Evolutionary conservation across 2,888 invertebrate species (phyloP).

Genomic region (Drosophila mimica): DNA sequence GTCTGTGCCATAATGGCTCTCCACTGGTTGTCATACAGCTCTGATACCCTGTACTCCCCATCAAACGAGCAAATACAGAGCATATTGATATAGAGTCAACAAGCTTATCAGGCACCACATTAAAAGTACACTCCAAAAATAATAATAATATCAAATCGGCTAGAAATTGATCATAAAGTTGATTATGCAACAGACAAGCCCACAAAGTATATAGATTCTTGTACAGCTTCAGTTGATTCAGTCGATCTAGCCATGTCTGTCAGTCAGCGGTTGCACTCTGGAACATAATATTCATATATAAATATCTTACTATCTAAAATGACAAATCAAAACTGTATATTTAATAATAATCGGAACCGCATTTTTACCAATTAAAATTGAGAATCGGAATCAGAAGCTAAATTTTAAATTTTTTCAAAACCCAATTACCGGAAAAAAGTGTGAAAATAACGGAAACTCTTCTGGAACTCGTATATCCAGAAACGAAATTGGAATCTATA

Average conservation of each 20-base stretch:
- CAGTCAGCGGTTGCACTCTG: too few relatives aligned
- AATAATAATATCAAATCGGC: not conserved
- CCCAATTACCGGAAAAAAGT: not conserved
- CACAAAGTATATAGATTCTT: not conserved
- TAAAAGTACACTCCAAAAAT: not conserved
- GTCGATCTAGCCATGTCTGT: not conserved
- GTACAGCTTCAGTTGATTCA: not conserved
- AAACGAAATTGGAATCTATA: too few relatives aligned
- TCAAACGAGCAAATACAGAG: not conserved
- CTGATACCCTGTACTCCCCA: slow-evolving; percentile 9
- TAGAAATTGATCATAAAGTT: not conserved
- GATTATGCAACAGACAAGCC: not conserved
- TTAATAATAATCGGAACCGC: too few relatives aligned
- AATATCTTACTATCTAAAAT: too few relatives aligned
- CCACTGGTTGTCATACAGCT: slow-evolving; percentile 44
- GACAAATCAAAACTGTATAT: too few relatives aligned
- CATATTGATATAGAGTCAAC: not conserved
- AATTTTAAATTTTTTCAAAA: not conserved
- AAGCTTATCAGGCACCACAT: not conserved
- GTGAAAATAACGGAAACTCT: too few relatives aligned
- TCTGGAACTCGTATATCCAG: too few relatives aligned
- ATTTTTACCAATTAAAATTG: not conserved
- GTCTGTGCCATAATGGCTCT: slow-evolving; percentile 73
- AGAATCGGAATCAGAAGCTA: not conserved
- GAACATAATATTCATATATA: too few relatives aligned